These are phyloP conservation scores for Griposia aprilina DNA, from an alignment of 2,888 invertebrate genomes.

Conservation along the genomic window DNA sequence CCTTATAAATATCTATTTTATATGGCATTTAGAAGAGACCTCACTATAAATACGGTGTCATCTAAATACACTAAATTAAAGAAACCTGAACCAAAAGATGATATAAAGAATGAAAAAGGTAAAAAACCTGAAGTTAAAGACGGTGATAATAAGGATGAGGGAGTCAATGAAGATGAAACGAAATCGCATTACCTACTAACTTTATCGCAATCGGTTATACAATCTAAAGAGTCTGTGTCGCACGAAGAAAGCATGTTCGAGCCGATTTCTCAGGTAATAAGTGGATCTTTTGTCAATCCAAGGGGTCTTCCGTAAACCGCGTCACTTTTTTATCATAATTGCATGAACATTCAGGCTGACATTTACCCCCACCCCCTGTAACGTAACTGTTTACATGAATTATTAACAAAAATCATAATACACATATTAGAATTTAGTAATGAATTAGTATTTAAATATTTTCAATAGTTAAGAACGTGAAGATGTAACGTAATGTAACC, in stretches of 20 bases:
- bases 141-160: constrained; percentile 68
- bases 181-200: constrained; percentile 93
- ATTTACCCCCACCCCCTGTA: neutral
- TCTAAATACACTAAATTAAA: constrained; percentile 85
- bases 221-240: constrained; percentile 68
- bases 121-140: constrained; percentile 59
- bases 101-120: constrained; percentile 66
- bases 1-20: constrained; percentile 92
- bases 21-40: constrained; percentile 91
- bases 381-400: neutral
- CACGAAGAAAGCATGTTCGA: constrained; percentile 89
- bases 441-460: neutral
- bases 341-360: neutral
- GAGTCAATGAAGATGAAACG: constrained; percentile 85
- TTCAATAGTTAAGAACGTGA: neutral
- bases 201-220: constrained; percentile 90
- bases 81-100: constrained; percentile 68
- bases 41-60: constrained; percentile 91
- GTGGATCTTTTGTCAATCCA: neutral
- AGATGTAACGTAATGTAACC: neutral
- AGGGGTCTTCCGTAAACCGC: neutral
- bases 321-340: neutral
- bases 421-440: neutral
- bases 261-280: constrained; percentile 91
- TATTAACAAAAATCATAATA: neutral